Base-by-base conservation (phyloP, 2,797 vertebrate species). In the Babyrousa celebensis region DNA sequence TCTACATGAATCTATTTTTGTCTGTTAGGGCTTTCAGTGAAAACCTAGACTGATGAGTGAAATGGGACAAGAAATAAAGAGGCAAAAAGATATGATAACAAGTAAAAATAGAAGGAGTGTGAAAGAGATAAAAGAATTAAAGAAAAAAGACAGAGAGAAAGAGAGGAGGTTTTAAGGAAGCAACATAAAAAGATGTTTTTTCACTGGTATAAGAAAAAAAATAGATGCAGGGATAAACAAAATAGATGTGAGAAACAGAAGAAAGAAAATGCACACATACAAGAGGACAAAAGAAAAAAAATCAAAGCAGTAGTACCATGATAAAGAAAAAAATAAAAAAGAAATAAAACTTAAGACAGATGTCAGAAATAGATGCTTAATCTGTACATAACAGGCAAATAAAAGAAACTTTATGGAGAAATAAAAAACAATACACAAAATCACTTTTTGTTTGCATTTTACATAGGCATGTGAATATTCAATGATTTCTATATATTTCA, bases 131-230 rank as follows among this genome's bases (percentile, higher is more conserved):
- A 93, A 92, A 89, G 71, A 95, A 89, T 60, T 43, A 40, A 82
- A 93, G 72, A 63, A 82, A 80, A 74, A 79, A 25, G 40, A 93
- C 58, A 89, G 89, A 89, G 67, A n/a, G 25, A 95, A 88, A 97
- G 43, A 83, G 15, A 86, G 17, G 5, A 71, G 18, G 29, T 80
- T 74, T 80, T 92, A 96, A 83, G 56, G 65, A 96, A 93, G 9
- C 15, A 89, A 96, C 36, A 78, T 27, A 94, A 96, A 85, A 85
- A 63, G 18, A 80, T 4, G 12, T 75, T 89, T 84, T 32, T 6
- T 20, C 62, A 60, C 77, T 87, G 27, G 48, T 58, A 6, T 68
- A 96, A 93, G 16, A 85, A 92, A 86, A 89, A 89, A 92, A 93
- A 52, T 23, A 89, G 74, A 94, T 68, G n/a, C 0, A 78, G 40